Base-by-base conservation (phyloP, 2,888 invertebrate species). In the Scaeva pyrastri region DNA sequence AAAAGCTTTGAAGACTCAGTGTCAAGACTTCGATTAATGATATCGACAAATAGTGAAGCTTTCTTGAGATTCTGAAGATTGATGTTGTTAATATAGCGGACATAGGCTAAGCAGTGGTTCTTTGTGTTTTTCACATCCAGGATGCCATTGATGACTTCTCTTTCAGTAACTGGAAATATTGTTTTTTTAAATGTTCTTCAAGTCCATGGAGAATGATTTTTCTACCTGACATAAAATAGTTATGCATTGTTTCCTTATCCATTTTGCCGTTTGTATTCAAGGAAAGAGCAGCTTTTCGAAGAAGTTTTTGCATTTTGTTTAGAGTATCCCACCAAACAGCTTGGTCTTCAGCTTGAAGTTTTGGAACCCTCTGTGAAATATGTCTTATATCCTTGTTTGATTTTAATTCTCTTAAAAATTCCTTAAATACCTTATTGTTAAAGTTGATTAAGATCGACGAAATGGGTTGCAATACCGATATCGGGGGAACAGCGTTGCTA, bases 311-410 rank as follows among this genome's bases (percentile, higher is more conserved):
- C 95, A 99, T 97, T 92, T 98, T 98, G 48, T 95, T 96, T 78
- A 99, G 94, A 0, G 98, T 98, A 90, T 98, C 98, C 99, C 99
- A 99, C 99, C 99, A 99, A 26, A 97, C 95, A 0, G 97, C 97
- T 91, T 99, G 98, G 91, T 99, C 99, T 91, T 98, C 98, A 7
- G 97, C 97, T 94, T 99, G 98, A 31, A 98, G 93, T 92, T 98
- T 98, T 0, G 98, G 98, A 60, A 98, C 97, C 88, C 98, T 94
- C 97, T 98, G 72, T 21, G 1, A 16, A 43, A 14, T 50, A 5
- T 19, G 7, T 2, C n/a, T n/a, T n/a, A n/a, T n/a, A n/a, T n/a
- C n/a, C 8, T 31, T 31, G 1, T 31, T 31, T 31, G 1, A 8
- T 8, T 31, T 31, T 31, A 4, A 31, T 31, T 31, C 31, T 7